Base-by-base conservation (phyloP, 2,888 invertebrate genomes). In the Lepidochrysops patricia region DNA sequence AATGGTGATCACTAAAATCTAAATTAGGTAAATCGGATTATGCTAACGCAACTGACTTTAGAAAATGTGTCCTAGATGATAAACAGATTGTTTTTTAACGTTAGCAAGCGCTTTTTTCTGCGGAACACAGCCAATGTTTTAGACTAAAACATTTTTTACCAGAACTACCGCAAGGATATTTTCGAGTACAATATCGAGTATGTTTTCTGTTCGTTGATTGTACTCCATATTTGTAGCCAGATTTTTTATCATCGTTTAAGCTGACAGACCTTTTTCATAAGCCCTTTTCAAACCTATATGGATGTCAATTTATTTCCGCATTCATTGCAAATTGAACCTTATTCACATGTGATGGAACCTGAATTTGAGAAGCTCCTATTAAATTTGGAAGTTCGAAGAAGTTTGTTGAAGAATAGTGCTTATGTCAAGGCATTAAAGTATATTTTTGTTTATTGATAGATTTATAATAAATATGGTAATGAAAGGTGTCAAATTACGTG, bases 381-480 rank as follows among this genome's bases (percentile, higher is more conserved):
- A 4, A 3, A 19, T 43, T 43, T 43, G 15, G 3, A 43, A 0
- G 9, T 43, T 43, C 23, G 4, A 6, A 9, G 9, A 1, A 6
- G 37, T 37, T 43, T 43, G 19, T 43, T 50, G 25, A 1, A 50
- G 13, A 50, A 6, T 25, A 1, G 5, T 0, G 9, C 13, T 12
- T 50, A 50, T 7, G 5, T 5, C 9, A 50, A 26, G 2, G 26
- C 4, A 26, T 5, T 50, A 26, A 50, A 23, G 54, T 32, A 2
- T 29, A 32, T 32, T 54, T 54, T 32, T 9, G 19, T 4, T 43
- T 15, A 19, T 1, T 2, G 29, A 7, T 9, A 3, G 9, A 9
- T 77, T 72, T 69, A 82, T 80, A 84, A 87, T 86, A 85, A 84
- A 84, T 85, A 87, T 87, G 86, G 84, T 86, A 87, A 86, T 87